Percentiles rank a stretch among this genome's conserved stretches.
These are phyloP conservation scores for Bombus affinis DNA, from an alignment of 1,140 invertebrate species.

Conservation along the genomic window DNA sequence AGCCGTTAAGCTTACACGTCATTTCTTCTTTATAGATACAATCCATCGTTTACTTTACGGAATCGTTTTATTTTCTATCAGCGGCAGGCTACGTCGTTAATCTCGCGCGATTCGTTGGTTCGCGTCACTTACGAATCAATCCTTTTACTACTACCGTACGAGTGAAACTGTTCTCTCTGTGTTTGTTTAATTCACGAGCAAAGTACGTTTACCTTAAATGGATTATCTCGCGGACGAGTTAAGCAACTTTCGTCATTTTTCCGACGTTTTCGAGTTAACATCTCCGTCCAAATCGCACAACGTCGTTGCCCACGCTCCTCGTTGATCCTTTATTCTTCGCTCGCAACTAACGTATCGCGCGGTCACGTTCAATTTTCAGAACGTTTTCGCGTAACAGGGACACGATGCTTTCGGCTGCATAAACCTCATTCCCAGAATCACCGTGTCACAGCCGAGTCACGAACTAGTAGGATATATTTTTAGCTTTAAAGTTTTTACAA, in stretches of 20 bases:
- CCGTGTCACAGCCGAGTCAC: not conserved
- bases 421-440: not conserved
- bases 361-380: not conserved
- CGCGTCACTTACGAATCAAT: not conserved
- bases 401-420: not conserved
- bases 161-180: not conserved
- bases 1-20: not conserved
- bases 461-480: not conserved
- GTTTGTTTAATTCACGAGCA: not conserved
- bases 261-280: not conserved
- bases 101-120: not conserved
- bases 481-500: not conserved
- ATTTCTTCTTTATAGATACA: not conserved
- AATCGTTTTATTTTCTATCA: slow-evolving; percentile 9
- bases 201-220: not conserved
- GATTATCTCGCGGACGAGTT: not conserved
- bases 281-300: not conserved
- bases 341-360: not conserved
- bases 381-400: not conserved
- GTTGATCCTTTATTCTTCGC: not conserved
- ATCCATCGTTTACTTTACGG: not conserved
- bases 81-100: not conserved
- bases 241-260: not conserved
- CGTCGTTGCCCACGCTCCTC: too few species aligned
- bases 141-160: not conserved